Evolutionary conservation across 2,797 vertebrate species (phyloP).

Genomic region (Kryptopterus vitreolus): DNA sequence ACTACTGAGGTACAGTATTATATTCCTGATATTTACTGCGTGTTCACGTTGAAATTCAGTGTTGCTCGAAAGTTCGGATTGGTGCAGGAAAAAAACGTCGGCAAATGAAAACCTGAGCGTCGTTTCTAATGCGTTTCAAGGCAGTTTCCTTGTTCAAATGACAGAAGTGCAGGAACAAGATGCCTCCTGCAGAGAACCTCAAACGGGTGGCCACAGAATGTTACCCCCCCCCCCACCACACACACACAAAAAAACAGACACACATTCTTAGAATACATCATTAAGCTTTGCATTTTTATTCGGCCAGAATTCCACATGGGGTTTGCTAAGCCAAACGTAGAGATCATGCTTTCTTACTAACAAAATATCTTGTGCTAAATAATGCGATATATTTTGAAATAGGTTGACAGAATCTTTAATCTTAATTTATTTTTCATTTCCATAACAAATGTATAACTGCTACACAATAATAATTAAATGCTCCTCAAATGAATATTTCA

Average conservation of each 20-base stretch:
- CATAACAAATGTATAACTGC: not conserved
- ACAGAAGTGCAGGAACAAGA: slow-evolving; percentile 28
- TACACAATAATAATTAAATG: not conserved
- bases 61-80: not conserved
- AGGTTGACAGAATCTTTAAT: not conserved
- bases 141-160: slow-evolving; percentile 44
- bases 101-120: slow-evolving; percentile 21
- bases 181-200: not conserved
- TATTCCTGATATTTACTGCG: not conserved
- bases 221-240: no score
- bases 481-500: slow-evolving; percentile 12
- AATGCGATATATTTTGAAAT: not conserved
- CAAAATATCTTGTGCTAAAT: not conserved
- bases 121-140: not conserved
- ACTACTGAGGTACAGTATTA: slow-evolving; percentile 43
- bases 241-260: no score
- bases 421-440: not conserved
- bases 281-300: not conserved
- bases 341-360: not conserved
- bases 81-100: slow-evolving; percentile 38
- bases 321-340: not conserved
- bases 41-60: not conserved
- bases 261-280: not conserved
- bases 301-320: not conserved
- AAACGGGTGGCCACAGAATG: not conserved